Base-by-base conservation (phyloP, 2,113 vertebrate species). In the Lycaon pictus region DNA sequence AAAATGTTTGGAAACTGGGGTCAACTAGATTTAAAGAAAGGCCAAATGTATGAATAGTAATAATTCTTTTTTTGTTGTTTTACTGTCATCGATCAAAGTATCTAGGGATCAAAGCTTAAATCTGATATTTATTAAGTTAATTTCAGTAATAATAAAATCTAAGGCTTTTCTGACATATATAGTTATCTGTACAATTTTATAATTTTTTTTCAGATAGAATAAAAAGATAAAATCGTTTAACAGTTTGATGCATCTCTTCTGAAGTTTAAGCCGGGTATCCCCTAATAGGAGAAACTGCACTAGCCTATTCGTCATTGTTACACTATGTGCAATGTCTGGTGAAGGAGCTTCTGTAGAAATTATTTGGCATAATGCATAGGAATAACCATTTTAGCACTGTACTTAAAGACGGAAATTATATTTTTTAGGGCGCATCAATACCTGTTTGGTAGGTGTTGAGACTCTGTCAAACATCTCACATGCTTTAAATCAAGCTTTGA, bases 21-120 rank as follows among this genome's bases (percentile, higher is more conserved):
- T 81, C 35, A 96, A 43, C 27, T 71, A 79, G 76, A 94, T 90
- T 81, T 65, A 88, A 97, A 94, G 32, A 88, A 93, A 93, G 65
- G 51, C 53, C 55, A 94, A 94, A 77, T 84, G 58, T 3, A 83
- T 93, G 71, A 92, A 91, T 96, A 89, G 93, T 95, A 83, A 83
- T 17, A 48, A 48, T 19, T 37, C 37, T 92, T 91, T 95, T 96
- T 76, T 91, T 95, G 96, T 43, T 76, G n/a, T 60, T 86, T 90
- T 96, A 25, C 48, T 94, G 97, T 88, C 74, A 92, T 74, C 9
- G n/a, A 89, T 98, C 67, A 95, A 93, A 93, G 37, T 82, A 48
- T 87, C 55, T 62, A 72, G 60, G 95, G 72, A 93, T 95, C 58
- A 97, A 96, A 95, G 20, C 55, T 83, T 89, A 17, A 71, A 65